These are phyloP conservation scores for Theristus sp. DNA, from an alignment of 2,888 invertebrate species.

Conservation along the genomic window DNA sequence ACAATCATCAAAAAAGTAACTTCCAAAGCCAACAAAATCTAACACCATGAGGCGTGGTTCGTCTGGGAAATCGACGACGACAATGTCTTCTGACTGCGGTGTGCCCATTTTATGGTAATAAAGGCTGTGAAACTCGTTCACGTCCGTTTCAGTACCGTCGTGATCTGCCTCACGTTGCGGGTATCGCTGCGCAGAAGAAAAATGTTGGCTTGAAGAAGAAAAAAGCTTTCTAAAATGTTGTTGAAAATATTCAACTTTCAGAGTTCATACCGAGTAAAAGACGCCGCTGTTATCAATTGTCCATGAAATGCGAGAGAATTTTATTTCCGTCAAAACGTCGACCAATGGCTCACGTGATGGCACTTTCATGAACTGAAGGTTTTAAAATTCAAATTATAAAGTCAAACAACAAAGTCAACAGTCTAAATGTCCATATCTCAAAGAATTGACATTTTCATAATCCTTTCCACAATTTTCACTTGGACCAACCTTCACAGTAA, in stretches of 20 bases:
- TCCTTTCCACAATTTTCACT: too few relatives aligned
- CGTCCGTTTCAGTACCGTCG: conserved; percentile 74
- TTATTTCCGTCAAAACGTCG: conserved; percentile 70
- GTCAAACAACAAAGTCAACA: too few relatives aligned
- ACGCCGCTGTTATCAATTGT: conserved; percentile 81
- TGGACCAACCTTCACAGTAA: conserved; percentile 49
- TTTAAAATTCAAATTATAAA: too few relatives aligned
- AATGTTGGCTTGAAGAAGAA: too few relatives aligned
- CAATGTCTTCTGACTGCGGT: conserved; percentile 60
- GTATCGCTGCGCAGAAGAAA: not conserved
- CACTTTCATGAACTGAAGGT: conserved; percentile 9
- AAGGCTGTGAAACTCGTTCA: conserved; percentile 72
- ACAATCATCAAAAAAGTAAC: not conserved
- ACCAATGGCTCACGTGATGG: conserved; percentile 55
- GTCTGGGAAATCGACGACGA: conserved; percentile 71
- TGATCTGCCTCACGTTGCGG: conserved; percentile 30
- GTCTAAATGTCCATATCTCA: too few relatives aligned
- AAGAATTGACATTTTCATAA: too few relatives aligned
- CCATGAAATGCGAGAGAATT: conserved; percentile 79
- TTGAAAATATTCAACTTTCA: not conserved
- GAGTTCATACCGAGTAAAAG: conserved; percentile 56
- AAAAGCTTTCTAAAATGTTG: too few relatives aligned
- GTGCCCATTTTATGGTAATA: conserved; percentile 77
- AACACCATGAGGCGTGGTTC: conserved; percentile 74
- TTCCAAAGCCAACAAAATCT: conserved; percentile 27